Percentiles rank a stretch among this genome's conserved stretches.
These are phyloP conservation scores for Drosophila bocki DNA, from an alignment of 1,140 invertebrate genomes.

Conservation along the genomic window DNA sequence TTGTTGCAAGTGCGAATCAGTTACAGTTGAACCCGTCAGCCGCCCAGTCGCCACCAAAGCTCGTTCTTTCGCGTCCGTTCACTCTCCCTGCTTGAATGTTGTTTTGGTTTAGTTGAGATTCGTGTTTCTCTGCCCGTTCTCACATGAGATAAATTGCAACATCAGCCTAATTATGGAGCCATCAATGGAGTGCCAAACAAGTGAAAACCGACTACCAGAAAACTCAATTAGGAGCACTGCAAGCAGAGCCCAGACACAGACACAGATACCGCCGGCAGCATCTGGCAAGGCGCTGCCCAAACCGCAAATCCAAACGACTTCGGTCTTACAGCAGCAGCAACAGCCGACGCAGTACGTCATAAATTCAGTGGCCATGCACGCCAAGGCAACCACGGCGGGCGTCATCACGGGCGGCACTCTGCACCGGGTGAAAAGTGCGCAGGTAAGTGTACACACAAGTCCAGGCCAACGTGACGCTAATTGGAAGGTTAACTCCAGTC, in stretches of 20 bases:
- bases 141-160: slow-evolving; percentile 57
- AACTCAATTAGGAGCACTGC: slow-evolving; percentile 79
- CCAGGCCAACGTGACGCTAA: slow-evolving; percentile 53
- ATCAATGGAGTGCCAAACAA: slow-evolving; percentile 67
- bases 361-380: slow-evolving; percentile 76
- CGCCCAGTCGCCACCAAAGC: slow-evolving; percentile 25
- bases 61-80: slow-evolving; percentile 1
- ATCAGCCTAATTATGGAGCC: slow-evolving; percentile 61
- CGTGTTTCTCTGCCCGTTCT: slow-evolving; percentile 24
- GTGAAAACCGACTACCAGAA: slow-evolving; percentile 78
- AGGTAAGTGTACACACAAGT: slow-evolving; percentile 52
- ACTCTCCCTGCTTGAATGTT: slow-evolving; percentile 4
- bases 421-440: slow-evolving; percentile 67
- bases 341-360: slow-evolving; percentile 74
- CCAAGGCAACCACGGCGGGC: slow-evolving; percentile 71
- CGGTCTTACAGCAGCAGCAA: slow-evolving; percentile 37
- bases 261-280: background rate
- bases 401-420: slow-evolving; percentile 69
- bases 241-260: slow-evolving; percentile 45
- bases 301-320: slow-evolving; percentile 30
- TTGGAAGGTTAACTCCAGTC: slow-evolving; percentile 52
- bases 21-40: slow-evolving; percentile 59
- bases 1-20: slow-evolving; percentile 53
- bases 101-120: slow-evolving; percentile 35
- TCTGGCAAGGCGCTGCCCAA: slow-evolving; percentile 20